Conservation (phyloP, 1,140 invertebrate genomes). For the Drosophila asahinai region DNA sequence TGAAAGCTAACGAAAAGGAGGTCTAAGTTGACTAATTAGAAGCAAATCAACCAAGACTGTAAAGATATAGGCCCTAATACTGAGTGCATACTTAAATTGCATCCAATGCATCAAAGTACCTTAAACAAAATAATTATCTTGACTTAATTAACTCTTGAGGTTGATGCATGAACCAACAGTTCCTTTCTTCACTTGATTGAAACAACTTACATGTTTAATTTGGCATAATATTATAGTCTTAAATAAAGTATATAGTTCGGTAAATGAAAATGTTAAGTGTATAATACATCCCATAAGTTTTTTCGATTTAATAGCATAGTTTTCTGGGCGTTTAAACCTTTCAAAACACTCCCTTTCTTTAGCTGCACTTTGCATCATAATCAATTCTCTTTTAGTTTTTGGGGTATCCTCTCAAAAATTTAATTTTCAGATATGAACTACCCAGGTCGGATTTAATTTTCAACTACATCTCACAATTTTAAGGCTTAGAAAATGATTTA, state of each 20-base stretch:
- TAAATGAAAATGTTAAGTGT: no score
- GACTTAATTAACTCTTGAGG: neutral
- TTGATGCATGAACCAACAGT: neutral
- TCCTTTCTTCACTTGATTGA: neutral
- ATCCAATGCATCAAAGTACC: neutral
- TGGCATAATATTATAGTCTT: no score
- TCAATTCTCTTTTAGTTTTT: neutral
- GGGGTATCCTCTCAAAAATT: slow-evolving; percentile 8
- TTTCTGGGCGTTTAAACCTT: neutral
- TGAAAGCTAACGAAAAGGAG: neutral
- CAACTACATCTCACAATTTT: slow-evolving; percentile 61
- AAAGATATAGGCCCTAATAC: neutral
- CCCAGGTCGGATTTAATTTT: slow-evolving; percentile 27
- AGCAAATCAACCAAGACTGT: neutral
- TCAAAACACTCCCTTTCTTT: neutral
- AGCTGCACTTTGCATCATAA: neutral
- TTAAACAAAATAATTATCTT: neutral
- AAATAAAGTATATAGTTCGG: no score
- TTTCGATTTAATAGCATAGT: no score
- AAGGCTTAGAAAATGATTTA: slow-evolving; percentile 69
- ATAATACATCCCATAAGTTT: no score
- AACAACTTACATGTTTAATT: neutral
- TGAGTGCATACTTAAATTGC: neutral
- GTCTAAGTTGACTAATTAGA: neutral
- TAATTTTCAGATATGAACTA: slow-evolving; percentile 4